Percentiles rank a stretch among this genome's conserved stretches.
Conservation (phyloP, 2,797 vertebrate genomes). For the Discoglossus pictus region DNA sequence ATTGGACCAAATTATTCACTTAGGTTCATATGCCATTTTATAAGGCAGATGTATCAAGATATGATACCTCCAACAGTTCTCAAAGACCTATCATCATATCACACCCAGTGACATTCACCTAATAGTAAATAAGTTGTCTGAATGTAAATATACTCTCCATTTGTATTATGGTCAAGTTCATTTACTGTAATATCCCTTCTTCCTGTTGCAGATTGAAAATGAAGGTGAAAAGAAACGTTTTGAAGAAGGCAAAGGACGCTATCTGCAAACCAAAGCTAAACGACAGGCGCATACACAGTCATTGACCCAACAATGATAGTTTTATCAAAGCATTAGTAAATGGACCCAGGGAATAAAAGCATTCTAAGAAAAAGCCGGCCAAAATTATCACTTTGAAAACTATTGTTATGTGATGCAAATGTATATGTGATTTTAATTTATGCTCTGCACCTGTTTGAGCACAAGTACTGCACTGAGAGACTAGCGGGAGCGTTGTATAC, state of each 20-base stretch:
- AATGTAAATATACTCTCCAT: too few species aligned
- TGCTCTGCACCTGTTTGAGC: constrained; percentile 7
- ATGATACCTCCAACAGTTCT: too few species aligned
- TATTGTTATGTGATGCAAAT: constrained; percentile 48
- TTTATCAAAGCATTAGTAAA: not conserved
- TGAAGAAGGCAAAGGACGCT: constrained; percentile 86
- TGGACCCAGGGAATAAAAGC: not conserved
- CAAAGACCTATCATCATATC: too few species aligned
- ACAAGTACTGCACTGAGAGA: not conserved
- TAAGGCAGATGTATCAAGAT: too few species aligned
- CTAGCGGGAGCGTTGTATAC: too few species aligned
- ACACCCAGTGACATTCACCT: too few species aligned
- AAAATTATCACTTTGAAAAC: constrained; percentile 38
- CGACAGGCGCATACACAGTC: constrained; percentile 70
- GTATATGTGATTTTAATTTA: constrained; percentile 13
- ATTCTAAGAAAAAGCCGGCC: constrained; percentile 32
- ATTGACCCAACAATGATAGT: constrained; percentile 65
- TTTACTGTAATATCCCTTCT: not conserved
- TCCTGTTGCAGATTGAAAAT: constrained; percentile 72
- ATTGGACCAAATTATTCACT: too few species aligned
- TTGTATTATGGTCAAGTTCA: too few species aligned
- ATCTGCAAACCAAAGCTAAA: constrained; percentile 89
- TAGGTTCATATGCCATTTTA: too few species aligned
- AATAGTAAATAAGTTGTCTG: too few species aligned
- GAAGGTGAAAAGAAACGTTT: constrained; percentile 88